Evolutionary conservation across 37 sponge, comb jelly and placozoan species (phyloP).

Genomic region (Lycopodina hypogea): DNA sequence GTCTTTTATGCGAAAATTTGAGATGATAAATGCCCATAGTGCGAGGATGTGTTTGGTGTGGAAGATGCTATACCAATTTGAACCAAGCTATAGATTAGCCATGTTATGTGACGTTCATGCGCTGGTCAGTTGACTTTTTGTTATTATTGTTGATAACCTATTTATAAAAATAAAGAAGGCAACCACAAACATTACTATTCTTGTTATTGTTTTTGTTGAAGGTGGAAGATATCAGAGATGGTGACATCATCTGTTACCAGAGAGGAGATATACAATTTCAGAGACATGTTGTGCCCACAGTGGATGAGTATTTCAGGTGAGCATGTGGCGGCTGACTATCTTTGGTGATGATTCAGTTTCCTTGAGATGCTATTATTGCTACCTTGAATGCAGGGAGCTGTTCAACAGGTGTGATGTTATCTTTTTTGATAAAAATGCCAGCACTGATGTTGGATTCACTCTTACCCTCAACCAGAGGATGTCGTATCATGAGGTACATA

Average conservation of each 20-base stretch:
- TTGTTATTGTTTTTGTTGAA: too few species aligned
- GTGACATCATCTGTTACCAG: slow-evolving; percentile 89
- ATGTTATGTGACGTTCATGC: too few species aligned
- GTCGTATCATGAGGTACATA: slow-evolving; percentile 59
- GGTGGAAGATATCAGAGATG: slow-evolving; percentile 82
- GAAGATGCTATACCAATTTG: too few species aligned
- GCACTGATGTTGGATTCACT: slow-evolving; percentile 72
- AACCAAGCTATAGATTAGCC: too few species aligned
- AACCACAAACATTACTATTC: too few species aligned
- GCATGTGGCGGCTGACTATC: neutral
- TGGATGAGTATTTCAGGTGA: slow-evolving; percentile 55
- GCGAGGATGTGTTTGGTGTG: too few species aligned
- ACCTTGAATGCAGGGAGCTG: slow-evolving; percentile 59
- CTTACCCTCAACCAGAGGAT: slow-evolving; percentile 86
- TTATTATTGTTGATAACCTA: too few species aligned
- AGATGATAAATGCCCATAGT: too few species aligned
- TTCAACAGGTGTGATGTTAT: slow-evolving; percentile 79
- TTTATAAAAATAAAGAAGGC: too few species aligned
- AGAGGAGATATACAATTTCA: slow-evolving; percentile 48
- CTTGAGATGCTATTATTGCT: neutral
- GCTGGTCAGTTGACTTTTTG: too few species aligned
- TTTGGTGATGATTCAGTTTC: neutral
- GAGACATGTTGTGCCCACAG: slow-evolving; percentile 30
- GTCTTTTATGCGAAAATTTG: too few species aligned
- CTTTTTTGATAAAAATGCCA: slow-evolving; percentile 72